These are phyloP conservation scores for Chloroceryle inda DNA, from an alignment of 2,797 vertebrate genomes.

Conservation along the genomic window DNA sequence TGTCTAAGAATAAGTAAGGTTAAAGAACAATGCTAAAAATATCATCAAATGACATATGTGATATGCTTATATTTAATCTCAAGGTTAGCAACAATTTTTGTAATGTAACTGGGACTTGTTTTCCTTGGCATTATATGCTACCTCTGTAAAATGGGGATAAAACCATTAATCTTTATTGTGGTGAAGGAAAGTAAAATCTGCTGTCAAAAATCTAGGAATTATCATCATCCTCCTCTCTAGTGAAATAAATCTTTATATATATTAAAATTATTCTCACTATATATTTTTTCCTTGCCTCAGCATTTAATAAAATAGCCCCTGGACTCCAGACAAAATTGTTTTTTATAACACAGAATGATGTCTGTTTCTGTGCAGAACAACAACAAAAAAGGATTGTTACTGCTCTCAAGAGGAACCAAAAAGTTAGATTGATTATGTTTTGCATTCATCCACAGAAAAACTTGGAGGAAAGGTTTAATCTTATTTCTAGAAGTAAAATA, in stretches of 20 bases:
- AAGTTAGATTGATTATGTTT: slow-evolving; percentile 5
- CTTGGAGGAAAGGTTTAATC: not conserved
- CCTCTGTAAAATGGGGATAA: not conserved
- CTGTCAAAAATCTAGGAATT: not conserved
- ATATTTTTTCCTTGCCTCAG: not conserved
- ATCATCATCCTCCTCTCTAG: not conserved
- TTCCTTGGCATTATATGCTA: not conserved
- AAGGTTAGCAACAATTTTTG: not conserved
- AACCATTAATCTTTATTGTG: not conserved
- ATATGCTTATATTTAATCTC: not conserved
- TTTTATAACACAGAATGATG: not conserved
- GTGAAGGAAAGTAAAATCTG: not conserved
- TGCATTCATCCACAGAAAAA: slow-evolving; percentile 25
- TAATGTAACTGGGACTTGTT: not conserved
- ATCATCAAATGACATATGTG: not conserved
- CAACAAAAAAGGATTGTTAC: not conserved
- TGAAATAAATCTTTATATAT: not conserved
- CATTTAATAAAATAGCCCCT: slow-evolving; percentile 1
- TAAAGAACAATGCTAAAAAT: not conserved
- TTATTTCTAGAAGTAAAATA: slow-evolving; percentile 17
- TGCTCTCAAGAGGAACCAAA: not conserved
- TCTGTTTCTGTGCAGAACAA: not conserved
- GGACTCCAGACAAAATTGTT: not conserved
- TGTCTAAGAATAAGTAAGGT: not conserved
- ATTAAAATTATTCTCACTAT: not conserved